Conservation (phyloP, 2,797 vertebrate genomes). For the Cyprinella venusta region DNA sequence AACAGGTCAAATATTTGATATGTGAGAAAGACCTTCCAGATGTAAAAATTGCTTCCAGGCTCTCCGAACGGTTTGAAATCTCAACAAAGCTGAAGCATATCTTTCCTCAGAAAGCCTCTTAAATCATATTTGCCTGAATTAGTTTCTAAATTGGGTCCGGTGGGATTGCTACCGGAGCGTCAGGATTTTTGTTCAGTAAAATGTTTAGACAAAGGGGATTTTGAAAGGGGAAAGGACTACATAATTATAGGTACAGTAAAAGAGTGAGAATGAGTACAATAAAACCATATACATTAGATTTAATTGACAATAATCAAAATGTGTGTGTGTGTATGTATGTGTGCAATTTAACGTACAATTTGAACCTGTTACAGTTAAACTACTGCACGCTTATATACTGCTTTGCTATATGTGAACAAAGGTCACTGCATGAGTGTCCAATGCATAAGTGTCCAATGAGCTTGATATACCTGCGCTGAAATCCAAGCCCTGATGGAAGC, state of each 20-base stretch:
- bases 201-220: conserved; percentile 60
- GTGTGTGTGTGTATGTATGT: too few species aligned
- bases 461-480: neutral
- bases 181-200: conserved; percentile 71
- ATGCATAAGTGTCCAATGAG: neutral
- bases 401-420: neutral
- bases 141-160: conserved; percentile 75
- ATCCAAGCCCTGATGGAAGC: neutral
- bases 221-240: conserved; percentile 55
- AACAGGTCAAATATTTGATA: neutral
- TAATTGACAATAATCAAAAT: neutral
- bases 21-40: neutral
- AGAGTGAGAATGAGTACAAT: neutral
- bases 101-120: conserved; percentile 68
- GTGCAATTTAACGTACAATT: too few species aligned
- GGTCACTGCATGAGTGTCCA: neutral
- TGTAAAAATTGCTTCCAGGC: conserved; percentile 54
- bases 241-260: conserved; percentile 62
- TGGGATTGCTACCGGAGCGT: conserved; percentile 74
- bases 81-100: conserved; percentile 64
- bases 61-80: conserved; percentile 54
- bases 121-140: conserved; percentile 75
- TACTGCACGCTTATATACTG: neutral
- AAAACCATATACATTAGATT: neutral
- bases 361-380: too few species aligned